These are phyloP conservation scores for Atherinomorus stipes DNA, from an alignment of 2,113 vertebrate species.

Conservation along the genomic window DNA sequence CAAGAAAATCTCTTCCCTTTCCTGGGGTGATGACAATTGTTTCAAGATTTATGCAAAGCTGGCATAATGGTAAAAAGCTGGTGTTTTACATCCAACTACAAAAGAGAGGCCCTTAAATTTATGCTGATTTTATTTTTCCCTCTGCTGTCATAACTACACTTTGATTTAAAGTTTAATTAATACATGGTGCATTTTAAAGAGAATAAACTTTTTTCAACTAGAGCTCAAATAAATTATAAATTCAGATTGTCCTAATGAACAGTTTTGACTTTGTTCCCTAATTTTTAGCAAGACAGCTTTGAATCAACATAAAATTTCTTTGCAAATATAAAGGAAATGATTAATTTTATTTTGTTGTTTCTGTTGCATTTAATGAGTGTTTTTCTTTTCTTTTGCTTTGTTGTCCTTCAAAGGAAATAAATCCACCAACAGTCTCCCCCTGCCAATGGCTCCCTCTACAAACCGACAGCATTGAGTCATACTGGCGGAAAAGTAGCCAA, in stretches of 20 bases:
- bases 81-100: background rate
- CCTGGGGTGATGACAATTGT: conserved; percentile 71
- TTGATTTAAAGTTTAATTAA: too few species aligned
- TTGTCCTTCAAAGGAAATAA: conserved; percentile 42
- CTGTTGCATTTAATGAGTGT: background rate
- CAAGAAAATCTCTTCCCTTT: conserved; percentile 76
- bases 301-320: too few species aligned
- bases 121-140: background rate
- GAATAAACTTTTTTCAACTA: too few species aligned
- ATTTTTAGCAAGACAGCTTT: too few species aligned
- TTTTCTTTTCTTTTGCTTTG: conserved; percentile 44
- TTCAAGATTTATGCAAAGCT: conserved; percentile 73
- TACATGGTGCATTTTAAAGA: too few species aligned
- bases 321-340: too few species aligned
- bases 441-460: too few species aligned
- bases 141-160: background rate
- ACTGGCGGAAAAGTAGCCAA: conserved; percentile 39
- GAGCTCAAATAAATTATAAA: too few species aligned
- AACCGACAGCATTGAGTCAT: conserved; percentile 60
- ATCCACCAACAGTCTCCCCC: conserved; percentile 17
- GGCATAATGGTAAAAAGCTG: conserved; percentile 53
- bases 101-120: background rate
- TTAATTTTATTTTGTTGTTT: background rate
- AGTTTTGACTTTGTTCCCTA: too few species aligned
- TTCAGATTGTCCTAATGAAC: too few species aligned